phyloP scores from a whole-genome alignment of 1,140 invertebrate genomes.

The Lethrus apterus region DNA sequence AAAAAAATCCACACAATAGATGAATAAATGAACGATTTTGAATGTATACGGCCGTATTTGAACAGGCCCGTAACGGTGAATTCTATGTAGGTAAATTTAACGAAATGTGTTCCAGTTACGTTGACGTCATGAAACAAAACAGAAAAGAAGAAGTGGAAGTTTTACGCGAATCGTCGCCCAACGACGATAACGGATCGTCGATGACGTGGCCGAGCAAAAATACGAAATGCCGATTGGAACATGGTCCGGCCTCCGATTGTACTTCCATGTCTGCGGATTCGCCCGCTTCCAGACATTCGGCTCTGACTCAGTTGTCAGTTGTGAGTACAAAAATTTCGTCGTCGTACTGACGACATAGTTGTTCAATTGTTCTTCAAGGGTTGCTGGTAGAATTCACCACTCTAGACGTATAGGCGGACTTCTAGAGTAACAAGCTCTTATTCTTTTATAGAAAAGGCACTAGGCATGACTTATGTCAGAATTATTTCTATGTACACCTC shows the following conservation, averaged over 20 bases:
- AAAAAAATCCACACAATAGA: too few relatives aligned
- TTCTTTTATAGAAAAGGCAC: too few relatives aligned
- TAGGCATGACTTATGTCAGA: too few relatives aligned
- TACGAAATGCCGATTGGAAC: constrained; percentile 38
- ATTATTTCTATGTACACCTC: too few relatives aligned
- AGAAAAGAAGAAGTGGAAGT: constrained; percentile 32
- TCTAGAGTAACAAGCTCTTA: too few relatives aligned
- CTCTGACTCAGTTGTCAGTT: constrained; percentile 45
- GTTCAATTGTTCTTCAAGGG: too few relatives aligned
- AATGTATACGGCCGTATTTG: background rate
- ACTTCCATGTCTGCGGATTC: constrained; percentile 61
- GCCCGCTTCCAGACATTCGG: constrained; percentile 52
- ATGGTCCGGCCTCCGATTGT: constrained; percentile 43
- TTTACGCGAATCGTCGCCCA: background rate
- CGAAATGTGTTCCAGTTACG: constrained; percentile 50
- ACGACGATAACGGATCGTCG: constrained; percentile 8
- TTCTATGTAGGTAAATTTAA: constrained; percentile 46
- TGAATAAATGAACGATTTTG: background rate
- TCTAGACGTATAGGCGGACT: too few relatives aligned
- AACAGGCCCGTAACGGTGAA: background rate
- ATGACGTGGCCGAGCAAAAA: constrained; percentile 32
- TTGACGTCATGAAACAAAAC: constrained; percentile 59
- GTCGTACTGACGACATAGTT: too few relatives aligned
- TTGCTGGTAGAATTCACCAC: too few relatives aligned
- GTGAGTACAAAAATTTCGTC: constrained; percentile 37